Evolutionary conservation across 2,797 vertebrate species (phyloP).

Genomic region (Scleropages formosus): DNA sequence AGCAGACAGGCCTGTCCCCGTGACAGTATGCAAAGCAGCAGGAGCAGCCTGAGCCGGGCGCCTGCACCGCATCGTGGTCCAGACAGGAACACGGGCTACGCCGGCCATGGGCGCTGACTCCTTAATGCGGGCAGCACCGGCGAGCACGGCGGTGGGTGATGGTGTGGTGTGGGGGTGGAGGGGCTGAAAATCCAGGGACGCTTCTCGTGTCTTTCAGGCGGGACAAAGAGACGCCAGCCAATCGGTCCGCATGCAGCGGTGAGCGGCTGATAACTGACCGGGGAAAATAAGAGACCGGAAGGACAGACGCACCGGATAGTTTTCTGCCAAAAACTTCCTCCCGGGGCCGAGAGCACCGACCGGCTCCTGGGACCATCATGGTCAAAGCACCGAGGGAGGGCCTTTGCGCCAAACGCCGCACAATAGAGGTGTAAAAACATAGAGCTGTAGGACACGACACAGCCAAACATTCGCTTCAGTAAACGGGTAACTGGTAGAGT

Average conservation of each 20-base stretch:
- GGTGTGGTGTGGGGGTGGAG: background rate
- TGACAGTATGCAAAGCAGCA: slow-evolving; percentile 28
- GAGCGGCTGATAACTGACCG: slow-evolving; percentile 73
- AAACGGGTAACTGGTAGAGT: too few species aligned
- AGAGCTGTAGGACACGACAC: too few species aligned
- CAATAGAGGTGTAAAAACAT: too few species aligned
- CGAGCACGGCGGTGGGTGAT: background rate
- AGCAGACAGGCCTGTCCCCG: slow-evolving; percentile 30
- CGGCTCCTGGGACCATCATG: too few species aligned
- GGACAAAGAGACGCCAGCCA: slow-evolving; percentile 72
- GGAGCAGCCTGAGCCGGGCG: slow-evolving; percentile 8
- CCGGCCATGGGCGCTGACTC: slow-evolving; percentile 18
- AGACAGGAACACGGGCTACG: slow-evolving; percentile 34
- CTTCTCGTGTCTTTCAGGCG: slow-evolving; percentile 81
- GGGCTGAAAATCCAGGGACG: slow-evolving; percentile 72
- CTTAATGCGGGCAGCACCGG: slow-evolving; percentile 23
- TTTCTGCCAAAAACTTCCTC: background rate
- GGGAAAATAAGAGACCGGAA: slow-evolving; percentile 30
- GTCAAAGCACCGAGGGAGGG: background rate
- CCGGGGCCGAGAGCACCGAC: background rate
- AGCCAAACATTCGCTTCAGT: too few species aligned
- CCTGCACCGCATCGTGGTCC: slow-evolving; percentile 23
- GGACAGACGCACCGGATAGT: slow-evolving; percentile 5
- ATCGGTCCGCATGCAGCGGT: slow-evolving; percentile 73
- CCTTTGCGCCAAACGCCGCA: too few species aligned